phyloP scores from a whole-genome alignment of 2,797 vertebrate genomes.

The Melanotaenia pygmaea region DNA sequence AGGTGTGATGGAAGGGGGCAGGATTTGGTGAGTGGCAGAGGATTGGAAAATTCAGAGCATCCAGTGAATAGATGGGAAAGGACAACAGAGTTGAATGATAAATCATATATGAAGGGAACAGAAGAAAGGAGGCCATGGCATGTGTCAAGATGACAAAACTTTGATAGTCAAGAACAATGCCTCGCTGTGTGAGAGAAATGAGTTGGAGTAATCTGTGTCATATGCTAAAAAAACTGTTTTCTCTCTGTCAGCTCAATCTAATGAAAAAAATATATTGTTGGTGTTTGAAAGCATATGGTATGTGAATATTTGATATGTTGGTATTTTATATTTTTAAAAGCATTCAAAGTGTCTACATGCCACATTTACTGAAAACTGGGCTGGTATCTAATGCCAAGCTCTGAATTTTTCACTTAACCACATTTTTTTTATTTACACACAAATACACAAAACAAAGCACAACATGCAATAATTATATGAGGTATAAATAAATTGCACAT shows the following conservation, averaged over 20 bases:
- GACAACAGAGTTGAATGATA: background rate
- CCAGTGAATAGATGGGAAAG: slow-evolving; percentile 1
- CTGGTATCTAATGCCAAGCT: no score
- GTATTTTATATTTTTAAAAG: background rate
- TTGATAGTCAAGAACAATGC: background rate
- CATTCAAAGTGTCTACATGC: background rate
- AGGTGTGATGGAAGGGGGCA: slow-evolving; percentile 1
- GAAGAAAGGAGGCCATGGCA: background rate
- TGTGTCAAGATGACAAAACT: background rate
- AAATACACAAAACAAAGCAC: no score
- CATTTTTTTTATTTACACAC: no score
- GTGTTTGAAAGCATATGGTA: background rate
- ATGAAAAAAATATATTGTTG: background rate
- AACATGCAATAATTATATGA: no score
- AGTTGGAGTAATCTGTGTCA: background rate
- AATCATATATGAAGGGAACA: background rate
- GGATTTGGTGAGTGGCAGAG: background rate
- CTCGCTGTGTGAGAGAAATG: background rate
- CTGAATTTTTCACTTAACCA: no score
- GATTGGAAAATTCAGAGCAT: background rate
- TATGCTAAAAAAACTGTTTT: slow-evolving; percentile 10
- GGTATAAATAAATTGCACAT: no score
- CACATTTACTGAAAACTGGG: no score
- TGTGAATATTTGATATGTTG: background rate
- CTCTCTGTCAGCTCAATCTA: background rate